phyloP scores from a whole-genome alignment of 2,888 invertebrate species.

The Melanostoma scalare region DNA sequence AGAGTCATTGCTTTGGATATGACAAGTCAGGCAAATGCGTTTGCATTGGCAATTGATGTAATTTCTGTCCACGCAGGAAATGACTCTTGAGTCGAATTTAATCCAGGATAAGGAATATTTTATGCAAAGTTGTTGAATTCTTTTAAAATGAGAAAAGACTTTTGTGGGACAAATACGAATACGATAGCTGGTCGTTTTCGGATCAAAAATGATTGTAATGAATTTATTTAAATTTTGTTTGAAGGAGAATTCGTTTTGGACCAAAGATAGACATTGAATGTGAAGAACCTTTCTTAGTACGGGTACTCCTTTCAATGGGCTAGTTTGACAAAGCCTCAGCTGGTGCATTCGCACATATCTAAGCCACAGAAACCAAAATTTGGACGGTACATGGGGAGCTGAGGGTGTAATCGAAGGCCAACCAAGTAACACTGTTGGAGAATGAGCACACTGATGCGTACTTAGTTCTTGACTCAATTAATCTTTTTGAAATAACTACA shows the following conservation, averaged over 20 bases:
- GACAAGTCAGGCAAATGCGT: constrained; percentile 25
- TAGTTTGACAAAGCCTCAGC: too few species aligned
- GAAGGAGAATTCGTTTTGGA: neutral
- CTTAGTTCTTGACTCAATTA: too few species aligned
- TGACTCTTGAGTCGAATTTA: constrained; percentile 7
- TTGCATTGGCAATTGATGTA: constrained; percentile 68
- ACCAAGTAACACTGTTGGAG: too few species aligned
- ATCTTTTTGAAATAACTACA: too few species aligned
- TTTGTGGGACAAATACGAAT: constrained; percentile 12
- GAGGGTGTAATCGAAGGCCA: too few species aligned
- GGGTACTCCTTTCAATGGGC: too few species aligned
- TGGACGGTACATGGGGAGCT: too few species aligned
- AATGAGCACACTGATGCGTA: too few species aligned
- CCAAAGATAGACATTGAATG: too few species aligned
- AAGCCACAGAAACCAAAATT: too few species aligned
- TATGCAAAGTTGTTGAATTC: constrained; percentile 38
- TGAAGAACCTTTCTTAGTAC: too few species aligned
- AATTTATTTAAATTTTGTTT: constrained; percentile 14
- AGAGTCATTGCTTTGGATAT: constrained; percentile 37
- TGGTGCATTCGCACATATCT: too few species aligned
- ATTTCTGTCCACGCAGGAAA: constrained; percentile 73
- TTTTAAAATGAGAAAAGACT: constrained; percentile 59
- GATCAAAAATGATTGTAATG: constrained; percentile 41
- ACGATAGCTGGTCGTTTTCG: constrained; percentile 15
- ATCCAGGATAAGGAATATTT: constrained; percentile 45